phyloP scores from a whole-genome alignment of 2,113 vertebrate species.

The Odocoileus virginianus region DNA sequence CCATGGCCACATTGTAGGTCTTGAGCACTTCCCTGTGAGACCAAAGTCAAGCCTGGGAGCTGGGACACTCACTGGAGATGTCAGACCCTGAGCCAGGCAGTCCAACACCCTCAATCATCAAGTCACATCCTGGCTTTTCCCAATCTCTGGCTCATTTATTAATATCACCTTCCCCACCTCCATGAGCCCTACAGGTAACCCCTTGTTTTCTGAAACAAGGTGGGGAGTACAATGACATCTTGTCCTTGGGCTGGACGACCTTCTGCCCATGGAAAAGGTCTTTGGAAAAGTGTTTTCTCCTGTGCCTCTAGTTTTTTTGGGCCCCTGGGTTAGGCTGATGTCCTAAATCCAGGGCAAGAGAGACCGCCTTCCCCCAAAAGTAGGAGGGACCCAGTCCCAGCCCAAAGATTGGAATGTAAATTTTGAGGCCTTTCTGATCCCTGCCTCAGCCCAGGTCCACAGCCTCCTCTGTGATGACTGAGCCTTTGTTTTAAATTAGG shows the following conservation, averaged over 20 bases:
- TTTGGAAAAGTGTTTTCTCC: not conserved
- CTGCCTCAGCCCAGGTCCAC: not conserved
- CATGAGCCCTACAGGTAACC: not conserved
- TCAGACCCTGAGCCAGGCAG: not conserved
- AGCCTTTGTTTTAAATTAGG: not conserved
- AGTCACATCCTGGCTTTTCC: not conserved
- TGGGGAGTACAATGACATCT: accelerated
- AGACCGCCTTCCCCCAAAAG: not conserved
- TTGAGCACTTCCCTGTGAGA: constrained; percentile 91
- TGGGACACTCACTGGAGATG: not conserved
- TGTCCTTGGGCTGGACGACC: not conserved
- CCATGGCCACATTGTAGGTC: constrained; percentile 96
- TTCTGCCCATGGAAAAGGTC: accelerated
- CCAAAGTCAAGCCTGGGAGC: not conserved
- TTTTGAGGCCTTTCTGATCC: not conserved
- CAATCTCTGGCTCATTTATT: not conserved
- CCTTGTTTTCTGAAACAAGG: not conserved
- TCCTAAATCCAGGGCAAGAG: not conserved
- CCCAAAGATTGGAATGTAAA: not conserved
- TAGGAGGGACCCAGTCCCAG: not conserved
- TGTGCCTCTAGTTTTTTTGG: not conserved
- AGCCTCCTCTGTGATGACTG: not conserved
- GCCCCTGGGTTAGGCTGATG: not conserved
- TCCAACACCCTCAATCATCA: not conserved
- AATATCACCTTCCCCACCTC: not conserved